Evolutionary conservation across 2,113 vertebrate genomes (phyloP).

Genomic region (Chlamydotis undulata): DNA sequence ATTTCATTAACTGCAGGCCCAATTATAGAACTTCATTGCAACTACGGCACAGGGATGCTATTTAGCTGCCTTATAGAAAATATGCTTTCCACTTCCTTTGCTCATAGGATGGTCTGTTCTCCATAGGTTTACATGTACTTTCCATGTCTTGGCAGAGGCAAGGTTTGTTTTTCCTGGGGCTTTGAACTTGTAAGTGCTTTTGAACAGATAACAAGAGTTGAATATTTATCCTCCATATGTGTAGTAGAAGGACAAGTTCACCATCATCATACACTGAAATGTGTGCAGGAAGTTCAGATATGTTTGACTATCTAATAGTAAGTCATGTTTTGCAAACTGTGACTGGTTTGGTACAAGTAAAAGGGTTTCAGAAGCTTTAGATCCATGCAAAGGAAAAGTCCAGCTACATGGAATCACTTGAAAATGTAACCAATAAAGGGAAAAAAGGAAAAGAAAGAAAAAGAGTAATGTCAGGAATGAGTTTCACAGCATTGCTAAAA

Average conservation of each 20-base stretch:
- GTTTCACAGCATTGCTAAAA: not conserved
- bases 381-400: not conserved
- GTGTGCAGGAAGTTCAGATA: not conserved
- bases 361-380: not conserved
- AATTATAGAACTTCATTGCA: constrained; percentile 26
- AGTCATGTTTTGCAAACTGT: not conserved
- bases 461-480: not conserved
- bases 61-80: not conserved
- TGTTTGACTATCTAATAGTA: not conserved
- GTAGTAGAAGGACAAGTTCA: not conserved
- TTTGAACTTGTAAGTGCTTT: not conserved
- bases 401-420: not conserved
- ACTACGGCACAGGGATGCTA: not conserved
- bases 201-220: not conserved
- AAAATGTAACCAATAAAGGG: not conserved
- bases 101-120: not conserved
- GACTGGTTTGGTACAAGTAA: not conserved
- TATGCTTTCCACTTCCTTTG: not conserved
- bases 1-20: constrained; percentile 13
- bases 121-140: not conserved
- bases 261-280: not conserved
- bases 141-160: not conserved
- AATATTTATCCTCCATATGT: not conserved
- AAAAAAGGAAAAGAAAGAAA: not conserved
- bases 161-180: not conserved